These are phyloP conservation scores for Nicator chloris DNA, from an alignment of 2,113 vertebrate species.

Conservation along the genomic window DNA sequence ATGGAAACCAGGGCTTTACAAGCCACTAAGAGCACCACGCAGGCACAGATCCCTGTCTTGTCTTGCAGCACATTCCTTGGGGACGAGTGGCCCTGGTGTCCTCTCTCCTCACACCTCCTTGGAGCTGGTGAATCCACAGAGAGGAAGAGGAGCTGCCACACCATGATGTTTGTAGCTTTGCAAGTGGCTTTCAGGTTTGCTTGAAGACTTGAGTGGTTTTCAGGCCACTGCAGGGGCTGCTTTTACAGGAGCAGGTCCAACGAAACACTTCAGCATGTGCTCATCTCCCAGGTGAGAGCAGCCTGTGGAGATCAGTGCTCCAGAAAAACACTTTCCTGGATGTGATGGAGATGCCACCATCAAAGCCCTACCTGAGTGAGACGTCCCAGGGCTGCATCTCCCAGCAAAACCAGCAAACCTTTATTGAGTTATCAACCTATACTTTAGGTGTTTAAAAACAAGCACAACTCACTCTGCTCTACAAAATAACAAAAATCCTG, in stretches of 20 bases:
- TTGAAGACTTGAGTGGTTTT: not conserved
- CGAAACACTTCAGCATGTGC: not conserved
- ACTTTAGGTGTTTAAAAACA: not conserved
- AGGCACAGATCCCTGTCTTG: not conserved
- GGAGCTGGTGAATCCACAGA: not conserved
- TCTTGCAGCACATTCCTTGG: not conserved
- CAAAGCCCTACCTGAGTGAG: not conserved
- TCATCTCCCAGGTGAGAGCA: not conserved
- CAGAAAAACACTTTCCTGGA: not conserved
- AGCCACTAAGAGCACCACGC: not conserved
- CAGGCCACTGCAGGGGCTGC: not conserved
- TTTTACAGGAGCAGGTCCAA: not conserved
- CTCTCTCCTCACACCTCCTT: not conserved
- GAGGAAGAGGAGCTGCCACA: not conserved
- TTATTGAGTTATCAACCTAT: not conserved
- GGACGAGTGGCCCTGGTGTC: rapidly evolving
- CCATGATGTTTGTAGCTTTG: not conserved
- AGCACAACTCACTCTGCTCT: not conserved
- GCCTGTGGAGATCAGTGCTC: not conserved
- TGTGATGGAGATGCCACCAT: not conserved
- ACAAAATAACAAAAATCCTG: constrained; percentile 11
- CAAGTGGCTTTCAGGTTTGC: not conserved
- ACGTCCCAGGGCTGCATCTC: not conserved
- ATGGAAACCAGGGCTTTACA: not conserved
- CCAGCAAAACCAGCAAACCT: not conserved